These are phyloP conservation scores for Heliconius aoede DNA, from an alignment of 2,888 invertebrate species.

Conservation along the genomic window DNA sequence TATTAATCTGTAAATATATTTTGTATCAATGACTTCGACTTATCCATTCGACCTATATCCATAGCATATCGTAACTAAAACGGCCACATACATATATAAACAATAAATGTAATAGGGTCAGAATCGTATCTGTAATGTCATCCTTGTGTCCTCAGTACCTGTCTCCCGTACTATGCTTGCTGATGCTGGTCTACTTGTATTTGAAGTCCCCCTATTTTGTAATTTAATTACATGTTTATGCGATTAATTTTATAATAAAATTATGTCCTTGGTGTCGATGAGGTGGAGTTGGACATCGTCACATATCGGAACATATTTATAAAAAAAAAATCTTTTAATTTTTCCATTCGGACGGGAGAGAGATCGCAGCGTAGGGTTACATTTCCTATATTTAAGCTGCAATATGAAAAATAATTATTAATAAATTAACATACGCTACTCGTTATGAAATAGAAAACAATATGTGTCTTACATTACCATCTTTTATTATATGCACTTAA, in stretches of 20 bases:
- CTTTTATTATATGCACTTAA: no score
- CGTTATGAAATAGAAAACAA: no score
- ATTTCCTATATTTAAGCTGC: no score
- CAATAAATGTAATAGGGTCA: constrained; percentile 63
- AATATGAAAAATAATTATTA: no score
- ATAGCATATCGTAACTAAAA: background rate
- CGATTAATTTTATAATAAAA: background rate
- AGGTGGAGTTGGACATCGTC: no score
- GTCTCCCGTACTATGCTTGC: background rate
- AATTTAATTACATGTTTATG: constrained; percentile 40
- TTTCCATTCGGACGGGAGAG: background rate
- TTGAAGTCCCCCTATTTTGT: constrained; percentile 47
- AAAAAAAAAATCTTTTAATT: background rate
- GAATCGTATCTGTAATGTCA: constrained; percentile 61
- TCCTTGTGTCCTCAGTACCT: constrained; percentile 53
- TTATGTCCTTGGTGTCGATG: no score
- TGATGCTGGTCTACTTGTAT: constrained; percentile 45
- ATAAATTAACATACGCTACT: no score
- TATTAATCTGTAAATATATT: constrained; percentile 17
- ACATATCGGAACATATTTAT: no score
- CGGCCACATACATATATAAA: constrained; percentile 29
- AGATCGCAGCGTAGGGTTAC: background rate
- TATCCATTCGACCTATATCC: constrained; percentile 20
- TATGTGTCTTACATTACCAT: no score
- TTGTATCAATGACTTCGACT: background rate